Conservation (phyloP, 2,113 vertebrate genomes). For the Perccottus glenii region DNA sequence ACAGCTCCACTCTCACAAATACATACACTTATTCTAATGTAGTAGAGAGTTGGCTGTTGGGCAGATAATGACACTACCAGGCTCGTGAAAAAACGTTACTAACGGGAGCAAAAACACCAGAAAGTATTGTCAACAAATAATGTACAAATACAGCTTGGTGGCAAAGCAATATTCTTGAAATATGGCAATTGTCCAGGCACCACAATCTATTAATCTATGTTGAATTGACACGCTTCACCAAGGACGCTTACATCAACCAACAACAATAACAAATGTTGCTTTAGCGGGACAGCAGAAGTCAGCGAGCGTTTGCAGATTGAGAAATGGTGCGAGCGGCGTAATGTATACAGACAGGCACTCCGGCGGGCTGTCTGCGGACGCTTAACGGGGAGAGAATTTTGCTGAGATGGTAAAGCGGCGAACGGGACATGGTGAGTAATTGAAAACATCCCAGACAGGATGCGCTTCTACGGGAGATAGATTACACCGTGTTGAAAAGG, state of each 20-base stretch:
- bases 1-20: constrained; percentile 56
- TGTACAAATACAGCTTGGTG: constrained; percentile 14
- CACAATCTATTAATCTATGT: neutral
- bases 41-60: constrained; percentile 59
- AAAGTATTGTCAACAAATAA: constrained; percentile 38
- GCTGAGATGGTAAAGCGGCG: constrained; percentile 52
- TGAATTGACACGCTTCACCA: constrained; percentile 1
- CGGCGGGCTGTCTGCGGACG: too few species aligned
- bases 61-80: constrained; percentile 57
- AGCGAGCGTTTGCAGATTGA: constrained; percentile 19
- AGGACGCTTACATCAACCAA: constrained; percentile 19
- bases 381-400: too few species aligned
- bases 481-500: constrained; percentile 69
- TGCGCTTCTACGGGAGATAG: constrained; percentile 65
- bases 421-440: constrained; percentile 69
- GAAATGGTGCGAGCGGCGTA: constrained; percentile 13
- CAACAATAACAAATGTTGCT: constrained; percentile 17
- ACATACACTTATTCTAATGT: constrained; percentile 60
- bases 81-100: constrained; percentile 46
- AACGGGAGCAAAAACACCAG: constrained; percentile 42
- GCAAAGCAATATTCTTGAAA: constrained; percentile 29
- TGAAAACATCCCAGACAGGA: constrained; percentile 72
- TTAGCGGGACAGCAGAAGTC: neutral
- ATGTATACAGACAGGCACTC: constrained; percentile 24
- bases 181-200: neutral